A percentile compares a stretch with the other conserved stretches of the same genome.
Evolutionary conservation across 1,140 invertebrate genomes (phyloP).

Genomic region (Drosophila rhopaloa): DNA sequence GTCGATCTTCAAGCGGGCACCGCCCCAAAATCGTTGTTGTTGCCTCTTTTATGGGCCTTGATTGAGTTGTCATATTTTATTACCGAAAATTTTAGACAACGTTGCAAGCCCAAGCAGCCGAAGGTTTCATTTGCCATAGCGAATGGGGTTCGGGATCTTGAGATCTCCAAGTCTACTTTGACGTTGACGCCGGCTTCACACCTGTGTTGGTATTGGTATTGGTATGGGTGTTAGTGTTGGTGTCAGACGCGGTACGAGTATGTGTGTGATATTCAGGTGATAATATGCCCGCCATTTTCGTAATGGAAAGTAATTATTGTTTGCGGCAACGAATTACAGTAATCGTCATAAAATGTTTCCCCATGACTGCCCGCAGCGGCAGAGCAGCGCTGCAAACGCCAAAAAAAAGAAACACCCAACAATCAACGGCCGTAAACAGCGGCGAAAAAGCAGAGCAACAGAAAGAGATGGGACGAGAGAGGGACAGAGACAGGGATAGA

Average conservation of each 20-base stretch:
- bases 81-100: conserved; percentile 84
- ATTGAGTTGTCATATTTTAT: conserved; percentile 85
- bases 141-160: conserved; percentile 51
- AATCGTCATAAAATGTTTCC: conserved; percentile 85
- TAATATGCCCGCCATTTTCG: conserved; percentile 85
- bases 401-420: conserved; percentile 57
- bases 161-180: conserved; percentile 1
- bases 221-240: conserved; percentile 20
- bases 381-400: conserved; percentile 45
- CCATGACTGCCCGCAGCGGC: conserved; percentile 83
- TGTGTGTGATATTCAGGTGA: conserved; percentile 84
- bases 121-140: conserved; percentile 66
- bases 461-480: conserved; percentile 16
- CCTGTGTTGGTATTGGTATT: conserved; percentile 13
- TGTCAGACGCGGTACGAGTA: not conserved
- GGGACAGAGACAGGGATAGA: conserved; percentile 12
- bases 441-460: conserved; percentile 39
- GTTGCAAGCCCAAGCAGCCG: conserved; percentile 55
- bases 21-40: conserved; percentile 48
- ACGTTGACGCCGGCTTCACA: conserved; percentile 32
- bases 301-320: conserved; percentile 85
- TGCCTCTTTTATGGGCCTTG: conserved; percentile 80
- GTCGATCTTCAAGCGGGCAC: conserved; percentile 38
- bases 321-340: conserved; percentile 84
- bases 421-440: conserved; percentile 79